These are phyloP conservation scores for zebrafish (Danio rerio) DNA, from an alignment of 2,113 vertebrate genomes.

Conservation along the genomic window DNA sequence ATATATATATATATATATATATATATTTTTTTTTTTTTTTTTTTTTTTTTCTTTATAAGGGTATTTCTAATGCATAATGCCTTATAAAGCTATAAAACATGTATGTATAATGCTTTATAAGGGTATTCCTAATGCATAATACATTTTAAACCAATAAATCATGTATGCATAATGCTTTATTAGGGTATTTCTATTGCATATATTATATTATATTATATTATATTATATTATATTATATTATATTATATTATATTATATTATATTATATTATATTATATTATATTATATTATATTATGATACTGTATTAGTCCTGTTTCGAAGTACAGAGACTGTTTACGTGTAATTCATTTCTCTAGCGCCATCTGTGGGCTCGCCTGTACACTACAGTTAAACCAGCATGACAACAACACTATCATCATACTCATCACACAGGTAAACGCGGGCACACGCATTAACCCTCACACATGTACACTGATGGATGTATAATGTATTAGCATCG, in stretches of 20 bases:
- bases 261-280: constrained; percentile 5
- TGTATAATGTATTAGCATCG: background rate
- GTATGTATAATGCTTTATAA: too few relatives aligned
- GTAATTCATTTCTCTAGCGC: constrained; percentile 47
- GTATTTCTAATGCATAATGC: too few relatives aligned
- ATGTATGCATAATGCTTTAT: background rate
- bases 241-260: background rate
- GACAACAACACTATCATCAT: constrained; percentile 40
- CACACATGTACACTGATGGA: background rate
- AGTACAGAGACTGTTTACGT: background rate
- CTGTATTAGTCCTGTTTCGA: background rate
- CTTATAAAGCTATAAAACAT: too few relatives aligned
- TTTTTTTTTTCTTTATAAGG: too few relatives aligned
- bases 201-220: too few relatives aligned
- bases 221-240: too few relatives aligned
- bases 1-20: too few relatives aligned
- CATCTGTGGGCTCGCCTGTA: constrained; percentile 58
- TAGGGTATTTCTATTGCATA: background rate
- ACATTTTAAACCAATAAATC: too few relatives aligned
- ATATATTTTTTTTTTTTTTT: too few relatives aligned
- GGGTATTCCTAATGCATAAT: too few relatives aligned
- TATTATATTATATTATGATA: background rate
- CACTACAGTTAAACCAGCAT: constrained; percentile 44
- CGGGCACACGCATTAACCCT: too few relatives aligned
- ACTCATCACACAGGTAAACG: constrained; percentile 56